phyloP scores from a whole-genome alignment of 1,140 invertebrate species.

The Copidosoma floridanum region DNA sequence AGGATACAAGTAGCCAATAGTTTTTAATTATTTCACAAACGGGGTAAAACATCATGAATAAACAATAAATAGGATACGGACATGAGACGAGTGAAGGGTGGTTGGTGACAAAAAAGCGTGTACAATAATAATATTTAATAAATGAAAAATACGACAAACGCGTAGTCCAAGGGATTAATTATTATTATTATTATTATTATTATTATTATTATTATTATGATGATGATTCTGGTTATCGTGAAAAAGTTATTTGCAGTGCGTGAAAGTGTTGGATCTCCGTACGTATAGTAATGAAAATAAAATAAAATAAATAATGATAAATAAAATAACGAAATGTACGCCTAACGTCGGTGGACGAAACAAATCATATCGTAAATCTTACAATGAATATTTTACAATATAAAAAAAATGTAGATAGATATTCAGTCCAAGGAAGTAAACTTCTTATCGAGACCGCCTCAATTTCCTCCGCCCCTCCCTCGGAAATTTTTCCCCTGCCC shows the following conservation, averaged over 20 bases:
- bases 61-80: slow-evolving; percentile 7
- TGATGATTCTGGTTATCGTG: too few relatives aligned
- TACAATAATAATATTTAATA: too few relatives aligned
- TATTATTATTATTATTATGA: too few relatives aligned
- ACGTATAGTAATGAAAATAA: slow-evolving; percentile 26
- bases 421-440: too few relatives aligned
- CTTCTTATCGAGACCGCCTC: slow-evolving; percentile 32
- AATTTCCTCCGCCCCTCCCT: too few relatives aligned
- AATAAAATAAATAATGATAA: slow-evolving; percentile 31
- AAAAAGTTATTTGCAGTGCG: slow-evolving; percentile 31
- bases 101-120: slow-evolving; percentile 2
- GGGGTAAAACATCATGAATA: slow-evolving; percentile 39
- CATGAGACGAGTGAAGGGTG: slow-evolving; percentile 10
- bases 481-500: slow-evolving; percentile 11
- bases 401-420: slow-evolving; percentile 53
- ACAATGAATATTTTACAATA: slow-evolving; percentile 57
- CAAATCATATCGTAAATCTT: slow-evolving; percentile 58
- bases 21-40: slow-evolving; percentile 59
- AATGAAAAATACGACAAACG: too few relatives aligned
- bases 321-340: slow-evolving; percentile 25
- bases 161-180: too few relatives aligned
- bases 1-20: slow-evolving; percentile 52
- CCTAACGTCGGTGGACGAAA: slow-evolving; percentile 33
- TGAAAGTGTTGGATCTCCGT: slow-evolving; percentile 35
- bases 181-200: too few relatives aligned